phyloP scores from a whole-genome alignment of 1,140 invertebrate species.

The Drosophila bifasciata region DNA sequence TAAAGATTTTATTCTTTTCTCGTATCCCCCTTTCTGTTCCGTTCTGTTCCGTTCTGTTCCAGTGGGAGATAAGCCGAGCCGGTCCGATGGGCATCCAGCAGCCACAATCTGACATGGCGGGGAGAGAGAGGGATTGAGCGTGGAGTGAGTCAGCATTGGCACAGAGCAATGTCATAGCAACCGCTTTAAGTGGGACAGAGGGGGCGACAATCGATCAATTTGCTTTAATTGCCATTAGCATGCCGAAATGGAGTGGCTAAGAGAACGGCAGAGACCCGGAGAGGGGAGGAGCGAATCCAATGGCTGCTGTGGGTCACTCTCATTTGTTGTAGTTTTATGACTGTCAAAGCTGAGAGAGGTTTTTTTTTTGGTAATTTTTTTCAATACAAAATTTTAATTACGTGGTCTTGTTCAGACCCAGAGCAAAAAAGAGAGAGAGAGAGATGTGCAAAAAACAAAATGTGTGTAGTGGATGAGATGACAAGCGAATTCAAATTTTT shows the following conservation, averaged over 20 bases:
- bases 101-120: background rate
- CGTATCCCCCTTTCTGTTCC: slow-evolving; percentile 27
- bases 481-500: slow-evolving; percentile 27
- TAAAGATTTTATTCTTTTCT: slow-evolving; percentile 59
- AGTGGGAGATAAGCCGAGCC: slow-evolving; percentile 52
- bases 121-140: background rate
- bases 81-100: slow-evolving; percentile 23
- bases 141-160: slow-evolving; percentile 56
- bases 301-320: slow-evolving; percentile 57
- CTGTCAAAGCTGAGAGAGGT: slow-evolving; percentile 41
- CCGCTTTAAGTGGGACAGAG: slow-evolving; percentile 43
- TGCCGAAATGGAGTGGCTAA: slow-evolving; percentile 53
- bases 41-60: slow-evolving; percentile 17
- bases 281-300: slow-evolving; percentile 21
- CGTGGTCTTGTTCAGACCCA: slow-evolving; percentile 29
- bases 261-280: background rate
- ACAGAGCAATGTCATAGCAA: background rate
- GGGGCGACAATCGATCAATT: slow-evolving; percentile 67
- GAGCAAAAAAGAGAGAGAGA: no score
- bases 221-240: slow-evolving; percentile 78
- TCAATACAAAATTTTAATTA: slow-evolving; percentile 49
- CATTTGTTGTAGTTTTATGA: slow-evolving; percentile 50
- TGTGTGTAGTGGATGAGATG: slow-evolving; percentile 13
- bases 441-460: background rate
- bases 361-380: slow-evolving; percentile 39